Evolutionary conservation across 1,140 invertebrate species (phyloP), one percentile per base, ranked within the genome.

Genomic region (Eciton burchellii): DNA sequence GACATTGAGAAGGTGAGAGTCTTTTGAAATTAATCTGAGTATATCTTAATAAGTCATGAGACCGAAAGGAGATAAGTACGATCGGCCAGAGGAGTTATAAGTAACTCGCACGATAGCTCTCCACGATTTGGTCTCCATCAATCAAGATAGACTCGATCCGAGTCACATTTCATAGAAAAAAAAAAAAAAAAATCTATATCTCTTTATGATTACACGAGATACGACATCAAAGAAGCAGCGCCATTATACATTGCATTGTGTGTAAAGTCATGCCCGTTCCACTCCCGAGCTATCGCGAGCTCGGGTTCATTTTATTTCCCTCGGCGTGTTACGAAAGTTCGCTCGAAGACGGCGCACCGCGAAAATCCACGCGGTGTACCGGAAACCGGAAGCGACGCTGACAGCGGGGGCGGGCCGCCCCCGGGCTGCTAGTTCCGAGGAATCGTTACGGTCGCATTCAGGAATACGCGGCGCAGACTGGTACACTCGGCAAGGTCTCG

Each of bases 361-460:
- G 82, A 52, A 35, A 84, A 85, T 85, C 35, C 73, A 57, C 57
- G 82, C 57, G 72, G 11, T 52, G 60, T 21, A 29, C 81, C 81
- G 81, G 77, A 66, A 74, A 66, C 57, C 56, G 68, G 73, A 86
- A 65, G 79, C 68, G 62, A 77, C 47, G 77, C 35, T 24, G 4
- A 21, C 14, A 41, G 52, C 16, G 62, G 26, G 71, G 21, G 49
- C 45, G 19, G 57, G 59, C 43, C 47, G 35, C 21, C 57, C 47
- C n/a, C 45, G 35, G 35, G 14, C 54, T 41, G 29, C 14, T 70
- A n/a, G 70, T 83, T 74, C 14, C 26, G 41, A 52, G 19, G n/a
- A 83, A 85, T 81, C 84, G 84, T 85, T 84, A 81, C 83, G n/a
- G 54, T 29, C 45, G 74, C 66, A 70, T 84, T 84, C 83, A 79